Percentiles rank a stretch among this genome's conserved stretches.
Conservation (phyloP, 2,113 vertebrate species). For the Hippocampus barbouri region DNA sequence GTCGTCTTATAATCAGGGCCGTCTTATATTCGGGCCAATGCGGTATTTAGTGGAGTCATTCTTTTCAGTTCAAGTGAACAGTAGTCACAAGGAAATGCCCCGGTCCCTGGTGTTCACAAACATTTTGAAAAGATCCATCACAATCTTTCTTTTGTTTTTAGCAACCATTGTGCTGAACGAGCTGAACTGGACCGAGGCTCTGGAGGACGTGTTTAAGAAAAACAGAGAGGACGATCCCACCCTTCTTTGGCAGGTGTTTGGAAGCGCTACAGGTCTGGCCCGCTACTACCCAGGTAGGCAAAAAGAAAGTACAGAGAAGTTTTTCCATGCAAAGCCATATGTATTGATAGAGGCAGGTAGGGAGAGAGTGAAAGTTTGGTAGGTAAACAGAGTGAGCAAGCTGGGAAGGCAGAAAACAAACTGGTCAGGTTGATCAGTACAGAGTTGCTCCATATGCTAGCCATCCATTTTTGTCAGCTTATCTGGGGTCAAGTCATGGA, state of each 20-base stretch:
- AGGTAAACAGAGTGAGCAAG: no score
- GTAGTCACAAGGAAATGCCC: no score
- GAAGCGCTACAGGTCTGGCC: constrained; percentile 93
- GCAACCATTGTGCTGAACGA: constrained; percentile 96
- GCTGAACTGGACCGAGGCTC: constrained; percentile 89
- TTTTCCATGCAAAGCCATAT: no score
- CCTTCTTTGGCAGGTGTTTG: constrained; percentile 95
- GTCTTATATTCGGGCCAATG: no score
- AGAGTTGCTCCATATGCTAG: neutral
- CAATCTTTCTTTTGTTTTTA: constrained; percentile 12
- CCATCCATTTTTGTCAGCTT: neutral
- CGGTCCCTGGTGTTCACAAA: no score
- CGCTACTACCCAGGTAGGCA: constrained; percentile 91
- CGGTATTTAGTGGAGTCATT: no score
- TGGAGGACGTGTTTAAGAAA: constrained; percentile 88
- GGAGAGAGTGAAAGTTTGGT: neutral
- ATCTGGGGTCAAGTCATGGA: neutral
- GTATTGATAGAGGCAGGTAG: neutral
- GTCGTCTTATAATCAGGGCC: no score
- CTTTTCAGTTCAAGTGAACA: no score
- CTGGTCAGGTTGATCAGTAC: no score
- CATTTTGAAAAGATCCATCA: no score
- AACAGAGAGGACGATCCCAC: constrained; percentile 93
- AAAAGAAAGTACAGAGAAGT: neutral
- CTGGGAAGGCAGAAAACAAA: no score